These are phyloP conservation scores for Etheostoma perlongum DNA, from an alignment of 2,797 vertebrate species.

Conservation along the genomic window DNA sequence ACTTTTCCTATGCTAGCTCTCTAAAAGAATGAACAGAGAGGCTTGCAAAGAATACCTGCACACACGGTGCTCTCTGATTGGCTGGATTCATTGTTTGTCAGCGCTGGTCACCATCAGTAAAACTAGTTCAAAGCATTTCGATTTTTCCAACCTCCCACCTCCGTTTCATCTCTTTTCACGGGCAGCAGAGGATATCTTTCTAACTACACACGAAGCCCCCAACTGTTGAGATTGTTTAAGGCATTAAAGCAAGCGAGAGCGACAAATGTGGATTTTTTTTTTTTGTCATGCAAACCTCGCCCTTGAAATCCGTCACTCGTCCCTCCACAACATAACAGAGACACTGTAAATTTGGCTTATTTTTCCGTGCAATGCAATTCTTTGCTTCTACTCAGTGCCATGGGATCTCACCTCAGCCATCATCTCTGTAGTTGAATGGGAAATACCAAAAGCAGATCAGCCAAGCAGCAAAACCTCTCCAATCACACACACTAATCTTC, in stretches of 20 bases:
- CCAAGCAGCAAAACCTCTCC: conserved; percentile 57
- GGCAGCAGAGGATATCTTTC: neutral
- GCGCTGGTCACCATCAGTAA: conserved; percentile 27
- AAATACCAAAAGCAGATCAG: conserved; percentile 58
- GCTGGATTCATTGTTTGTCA: conserved; percentile 60
- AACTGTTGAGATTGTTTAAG: conserved; percentile 1
- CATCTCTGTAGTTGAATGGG: conserved; percentile 42
- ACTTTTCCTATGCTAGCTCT: neutral
- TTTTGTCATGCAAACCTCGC: conserved; percentile 8
- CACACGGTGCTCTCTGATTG: conserved; percentile 47
- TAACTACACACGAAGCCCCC: neutral
- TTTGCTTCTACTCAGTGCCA: conserved; percentile 58
- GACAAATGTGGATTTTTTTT: neutral
- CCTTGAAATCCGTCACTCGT: conserved; percentile 26
- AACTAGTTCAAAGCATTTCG: conserved; percentile 10
- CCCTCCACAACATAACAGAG: neutral
- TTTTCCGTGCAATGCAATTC: conserved; percentile 61
- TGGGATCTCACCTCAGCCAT: conserved; percentile 57
- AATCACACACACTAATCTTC: conserved; percentile 30
- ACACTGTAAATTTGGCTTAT: conserved; percentile 15
- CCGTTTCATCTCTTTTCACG: conserved; percentile 16
- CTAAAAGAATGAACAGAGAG: neutral
- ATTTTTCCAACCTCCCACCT: conserved; percentile 18
- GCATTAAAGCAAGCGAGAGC: neutral
- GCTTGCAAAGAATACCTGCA: conserved; percentile 1